Evolutionary conservation across 2,888 invertebrate genomes (phyloP), one percentile per base, ranked within the genome.

Genomic region (Phyllotreta striolata): DNA sequence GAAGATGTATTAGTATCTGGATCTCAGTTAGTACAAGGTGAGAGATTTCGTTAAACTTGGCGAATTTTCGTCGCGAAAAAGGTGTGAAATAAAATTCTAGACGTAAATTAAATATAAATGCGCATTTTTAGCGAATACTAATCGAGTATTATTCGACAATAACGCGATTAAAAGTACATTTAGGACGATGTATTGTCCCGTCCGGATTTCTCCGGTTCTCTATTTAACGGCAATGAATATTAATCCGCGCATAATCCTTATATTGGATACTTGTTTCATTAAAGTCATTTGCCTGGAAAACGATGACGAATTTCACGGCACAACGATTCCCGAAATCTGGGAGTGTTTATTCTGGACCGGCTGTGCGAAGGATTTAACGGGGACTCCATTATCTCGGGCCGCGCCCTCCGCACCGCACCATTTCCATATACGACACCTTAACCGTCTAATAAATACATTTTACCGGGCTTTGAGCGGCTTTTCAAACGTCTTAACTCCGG

Each of bases 331-430:
- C 66, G 62, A 77, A 77, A 76, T 75, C 73, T 72, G 68, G 66
- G 72, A 73, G 70, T 76, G 75, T 77, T 76, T 76, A 75, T 75
- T 75, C 74, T 75, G 73, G 74, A 73, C 74, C 72, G 73, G 74
- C 72, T 72, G 71, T 72, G 74, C 72, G 66, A 66, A 67, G 76
- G 76, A 74, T 76, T 76, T 24, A 24, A 24, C 24, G 75, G 71
- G 74, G 73, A 76, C 74, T 76, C 76, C 76, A 76, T 76, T 76
- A 74, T 76, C 75, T 75, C 70, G 68, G 69, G 73, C 72, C 74
- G 70, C 70, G 74, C 69, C 74, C 74, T 74, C 72, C 70, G 24
- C 24, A 73, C 73, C 74, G 67, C 74, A 68, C 68, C 71, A 74
- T 75, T 75, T 75, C 73, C 74, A 75, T 75, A 74, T 56, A 63